phyloP scores from a whole-genome alignment of 2,888 invertebrate genomes.

The Drosophila mayaguana region DNA sequence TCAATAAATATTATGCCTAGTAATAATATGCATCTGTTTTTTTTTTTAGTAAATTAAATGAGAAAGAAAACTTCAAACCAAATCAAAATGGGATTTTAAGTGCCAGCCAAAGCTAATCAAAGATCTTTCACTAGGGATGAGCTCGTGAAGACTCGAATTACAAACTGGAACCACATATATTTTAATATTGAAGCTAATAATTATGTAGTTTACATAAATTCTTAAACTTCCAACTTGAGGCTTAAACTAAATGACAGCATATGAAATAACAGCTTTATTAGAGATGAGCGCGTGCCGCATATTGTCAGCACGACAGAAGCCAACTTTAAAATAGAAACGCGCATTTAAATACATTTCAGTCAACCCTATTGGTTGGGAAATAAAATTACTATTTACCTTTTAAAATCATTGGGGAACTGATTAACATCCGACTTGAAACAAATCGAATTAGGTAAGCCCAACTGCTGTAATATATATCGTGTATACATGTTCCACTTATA shows the following conservation, averaged over 20 bases:
- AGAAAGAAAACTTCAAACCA: slow-evolving; percentile 41
- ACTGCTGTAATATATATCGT: too few species aligned
- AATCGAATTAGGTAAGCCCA: background rate
- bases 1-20: slow-evolving; percentile 70
- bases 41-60: slow-evolving; percentile 71
- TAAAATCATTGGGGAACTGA: background rate
- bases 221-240: background rate
- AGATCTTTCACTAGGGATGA: background rate
- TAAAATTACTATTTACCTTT: background rate
- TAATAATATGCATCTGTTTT: slow-evolving; percentile 61
- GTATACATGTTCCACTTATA: background rate
- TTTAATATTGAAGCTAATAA: background rate
- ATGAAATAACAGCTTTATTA: background rate
- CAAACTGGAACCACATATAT: background rate
- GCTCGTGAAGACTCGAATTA: background rate
- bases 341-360: background rate
- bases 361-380: too few species aligned
- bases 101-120: background rate
- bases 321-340: background rate
- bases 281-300: slow-evolving; percentile 5
- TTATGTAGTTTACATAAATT: background rate
- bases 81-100: slow-evolving; percentile 23
- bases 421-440: background rate
- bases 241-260: background rate
- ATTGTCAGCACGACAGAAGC: background rate